These are phyloP conservation scores for Riparia riparia DNA, from an alignment of 2,113 vertebrate species.

Conservation along the genomic window DNA sequence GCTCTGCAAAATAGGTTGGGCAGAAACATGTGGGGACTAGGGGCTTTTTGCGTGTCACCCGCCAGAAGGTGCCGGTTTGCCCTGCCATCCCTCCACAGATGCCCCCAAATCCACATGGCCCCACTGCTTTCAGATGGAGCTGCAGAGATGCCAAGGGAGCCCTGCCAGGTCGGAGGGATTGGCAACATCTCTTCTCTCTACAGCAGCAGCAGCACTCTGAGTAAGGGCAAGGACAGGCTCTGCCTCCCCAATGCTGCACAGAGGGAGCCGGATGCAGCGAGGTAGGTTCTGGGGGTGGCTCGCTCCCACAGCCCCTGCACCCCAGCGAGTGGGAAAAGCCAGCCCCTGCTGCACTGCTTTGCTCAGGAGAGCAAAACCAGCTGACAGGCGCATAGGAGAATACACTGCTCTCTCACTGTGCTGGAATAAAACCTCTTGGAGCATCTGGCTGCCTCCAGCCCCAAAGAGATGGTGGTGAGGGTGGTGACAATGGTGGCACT, in stretches of 20 bases:
- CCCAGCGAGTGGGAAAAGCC: fast-evolving
- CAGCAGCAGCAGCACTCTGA: neutral
- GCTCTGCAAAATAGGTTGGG: neutral
- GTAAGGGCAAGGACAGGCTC: neutral
- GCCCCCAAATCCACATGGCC: neutral
- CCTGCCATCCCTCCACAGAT: neutral
- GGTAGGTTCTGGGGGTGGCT: neutral
- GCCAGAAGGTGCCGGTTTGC: fast-evolving
- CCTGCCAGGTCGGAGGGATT: neutral
- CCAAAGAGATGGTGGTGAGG: neutral
- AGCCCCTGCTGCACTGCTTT: fast-evolving
- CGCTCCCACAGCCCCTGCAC: fast-evolving
- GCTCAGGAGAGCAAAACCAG: fast-evolving
- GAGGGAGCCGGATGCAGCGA: neutral
- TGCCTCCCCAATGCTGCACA: fast-evolving
- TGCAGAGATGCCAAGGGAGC: neutral
- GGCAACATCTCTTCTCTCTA: neutral
- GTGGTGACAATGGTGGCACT: neutral
- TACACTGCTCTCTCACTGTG: fast-evolving
- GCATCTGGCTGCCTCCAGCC: neutral
- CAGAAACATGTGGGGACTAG: neutral
- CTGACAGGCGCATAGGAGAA: neutral
- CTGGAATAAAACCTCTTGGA: fast-evolving
- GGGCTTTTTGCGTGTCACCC: neutral
- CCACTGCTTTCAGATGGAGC: neutral